Percentiles rank a stretch among this genome's conserved stretches.
These are phyloP conservation scores for Coregonus suidteri DNA, from an alignment of 2,797 vertebrate genomes.

Conservation along the genomic window DNA sequence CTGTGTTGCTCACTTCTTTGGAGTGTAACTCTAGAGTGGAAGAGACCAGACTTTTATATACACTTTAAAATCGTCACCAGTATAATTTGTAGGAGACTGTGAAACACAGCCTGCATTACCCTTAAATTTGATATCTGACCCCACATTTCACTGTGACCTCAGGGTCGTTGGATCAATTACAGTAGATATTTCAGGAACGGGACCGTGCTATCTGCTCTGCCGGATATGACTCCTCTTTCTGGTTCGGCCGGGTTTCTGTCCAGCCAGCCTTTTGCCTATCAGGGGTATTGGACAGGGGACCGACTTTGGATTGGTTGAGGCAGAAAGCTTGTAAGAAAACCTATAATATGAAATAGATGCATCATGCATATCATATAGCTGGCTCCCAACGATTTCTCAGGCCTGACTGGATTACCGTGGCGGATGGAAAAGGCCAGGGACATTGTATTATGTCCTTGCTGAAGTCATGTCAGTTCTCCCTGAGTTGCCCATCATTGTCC, in stretches of 20 bases:
- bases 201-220: neutral
- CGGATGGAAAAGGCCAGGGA: constrained; percentile 63
- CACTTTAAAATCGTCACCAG: constrained; percentile 10
- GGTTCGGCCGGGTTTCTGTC: neutral
- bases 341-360: constrained; percentile 64
- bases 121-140: constrained; percentile 31
- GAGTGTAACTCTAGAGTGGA: constrained; percentile 12
- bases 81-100: constrained; percentile 15
- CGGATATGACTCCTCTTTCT: neutral
- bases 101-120: constrained; percentile 1
- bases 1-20: neutral
- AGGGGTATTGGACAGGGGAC: neutral
- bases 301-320: constrained; percentile 42
- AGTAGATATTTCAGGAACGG: neutral
- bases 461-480: constrained; percentile 53
- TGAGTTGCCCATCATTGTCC: constrained; percentile 47
- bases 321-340: constrained; percentile 55
- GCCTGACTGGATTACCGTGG: constrained; percentile 39
- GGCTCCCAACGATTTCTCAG: constrained; percentile 33
- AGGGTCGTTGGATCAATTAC: neutral
- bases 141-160: neutral
- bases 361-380: constrained; percentile 39
- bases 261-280: neutral
- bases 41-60: neutral
- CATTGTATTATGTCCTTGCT: constrained; percentile 66